Evolutionary conservation across 2,797 vertebrate species (phyloP), one percentile per base, ranked within the genome.

Genomic region (Octomys mimax): DNA sequence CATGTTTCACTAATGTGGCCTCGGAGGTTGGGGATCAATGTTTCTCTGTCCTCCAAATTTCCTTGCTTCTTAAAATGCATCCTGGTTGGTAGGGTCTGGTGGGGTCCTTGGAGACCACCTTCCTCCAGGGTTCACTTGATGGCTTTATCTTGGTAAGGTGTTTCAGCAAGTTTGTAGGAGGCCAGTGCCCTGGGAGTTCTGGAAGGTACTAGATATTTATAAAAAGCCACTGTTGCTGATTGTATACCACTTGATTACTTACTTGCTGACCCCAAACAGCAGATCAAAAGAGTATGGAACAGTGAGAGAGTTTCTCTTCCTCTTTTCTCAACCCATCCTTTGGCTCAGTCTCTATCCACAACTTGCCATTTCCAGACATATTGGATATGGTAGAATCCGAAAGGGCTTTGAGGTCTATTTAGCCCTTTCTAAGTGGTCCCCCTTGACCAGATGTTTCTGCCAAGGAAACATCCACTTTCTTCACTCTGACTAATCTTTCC

Each of bases 11-110:
- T 82, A 88, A 96, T 59, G 73, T 85, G 49, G 57, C 85, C 90
- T 94, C 80, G 61, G 91, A 87, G 90, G 36, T n/a, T 83, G 87
- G 77, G 77, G 89, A 95, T 88, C 90, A 90, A 71, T 89, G 82
- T 91, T 79, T 62, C 31, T 92, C 71, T 81, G 68, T 52, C n/a
- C 59, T 31, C 68, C 24, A 54, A 26, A 77, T 82, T 82, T 81
- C 87, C 87, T 85, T n/a, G 62, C 62, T 95, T 90, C 92, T 61
- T 78, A 31, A 75, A 92, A 78, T 82, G 61, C 87, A 91, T 91
- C 68, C 62, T 46, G 46, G 26, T 33, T 59, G 85, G 39, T 59
- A 52, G 54, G 54, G 86, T 66, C 77, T 33, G 26, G 36, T 3
- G 10, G 80, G 80, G 61, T 82, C 94, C 75, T 95, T 13, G 6